These are phyloP conservation scores for Caiman crocodilus DNA, from an alignment of 2,797 vertebrate species.

Conservation along the genomic window DNA sequence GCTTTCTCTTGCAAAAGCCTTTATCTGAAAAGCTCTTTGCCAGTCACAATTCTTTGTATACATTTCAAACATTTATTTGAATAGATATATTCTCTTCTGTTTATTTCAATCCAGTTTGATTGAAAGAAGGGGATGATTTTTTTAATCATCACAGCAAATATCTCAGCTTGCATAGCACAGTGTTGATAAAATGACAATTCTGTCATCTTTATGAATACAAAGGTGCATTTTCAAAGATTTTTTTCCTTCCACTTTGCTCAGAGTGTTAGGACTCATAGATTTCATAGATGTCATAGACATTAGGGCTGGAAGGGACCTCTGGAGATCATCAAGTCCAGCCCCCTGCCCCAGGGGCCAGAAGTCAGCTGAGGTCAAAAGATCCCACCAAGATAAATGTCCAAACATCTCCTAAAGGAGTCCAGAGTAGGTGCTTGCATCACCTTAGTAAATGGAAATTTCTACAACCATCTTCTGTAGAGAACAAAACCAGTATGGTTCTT, in stretches of 20 bases:
- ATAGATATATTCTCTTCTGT: background rate
- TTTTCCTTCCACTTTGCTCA: background rate
- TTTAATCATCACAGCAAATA: background rate
- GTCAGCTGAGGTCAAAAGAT: no score
- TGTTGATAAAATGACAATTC: background rate
- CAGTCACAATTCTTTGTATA: background rate
- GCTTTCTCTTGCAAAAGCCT: background rate
- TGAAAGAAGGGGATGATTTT: background rate
- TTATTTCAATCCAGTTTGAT: background rate
- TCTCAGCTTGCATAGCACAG: background rate
- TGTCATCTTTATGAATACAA: background rate
- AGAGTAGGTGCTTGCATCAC: no score
- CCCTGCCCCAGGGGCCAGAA: no score
- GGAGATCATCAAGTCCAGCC: no score
- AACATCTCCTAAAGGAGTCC: no score
- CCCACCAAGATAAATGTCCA: no score
- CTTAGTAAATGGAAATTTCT: background rate
- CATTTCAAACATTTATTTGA: background rate
- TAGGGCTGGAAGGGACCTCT: no score
- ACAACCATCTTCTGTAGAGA: background rate
- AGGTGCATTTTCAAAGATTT: background rate
- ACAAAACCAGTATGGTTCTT: background rate
- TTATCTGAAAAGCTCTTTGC: background rate
- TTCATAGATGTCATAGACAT: no score
- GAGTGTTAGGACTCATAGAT: background rate